These are phyloP conservation scores for Zeugodacus cucurbitae DNA, from an alignment of 1,140 invertebrate genomes.

Conservation along the genomic window DNA sequence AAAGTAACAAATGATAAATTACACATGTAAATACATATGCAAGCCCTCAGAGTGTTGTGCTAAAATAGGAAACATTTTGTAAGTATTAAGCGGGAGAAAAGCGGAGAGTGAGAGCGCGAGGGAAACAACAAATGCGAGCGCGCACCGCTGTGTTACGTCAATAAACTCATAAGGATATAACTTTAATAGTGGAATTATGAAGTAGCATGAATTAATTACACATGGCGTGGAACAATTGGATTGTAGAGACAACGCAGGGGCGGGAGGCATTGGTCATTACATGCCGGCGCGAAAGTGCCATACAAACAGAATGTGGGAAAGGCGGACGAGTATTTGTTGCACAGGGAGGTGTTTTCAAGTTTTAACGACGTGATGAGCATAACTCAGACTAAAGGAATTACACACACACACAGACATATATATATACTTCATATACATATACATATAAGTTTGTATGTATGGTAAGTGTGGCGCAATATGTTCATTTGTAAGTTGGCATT, in stretches of 20 bases:
- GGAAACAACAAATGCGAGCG: neutral
- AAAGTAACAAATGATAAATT: neutral
- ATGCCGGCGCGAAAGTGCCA: neutral
- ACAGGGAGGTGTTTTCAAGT: neutral
- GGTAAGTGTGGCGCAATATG: too few species aligned
- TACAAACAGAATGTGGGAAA: neutral
- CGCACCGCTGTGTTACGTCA: neutral
- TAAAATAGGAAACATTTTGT: neutral
- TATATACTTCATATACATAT: neutral
- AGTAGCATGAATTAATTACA: constrained; percentile 19
- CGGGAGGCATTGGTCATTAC: neutral
- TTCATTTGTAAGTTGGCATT: neutral
- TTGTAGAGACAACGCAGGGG: neutral
- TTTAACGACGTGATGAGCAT: constrained; percentile 1
- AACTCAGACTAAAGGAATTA: neutral
- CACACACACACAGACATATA: neutral
- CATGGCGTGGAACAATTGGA: neutral
- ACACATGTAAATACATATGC: neutral
- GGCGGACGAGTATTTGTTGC: neutral
- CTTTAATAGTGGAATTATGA: neutral
- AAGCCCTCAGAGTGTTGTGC: neutral
- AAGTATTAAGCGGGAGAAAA: neutral
- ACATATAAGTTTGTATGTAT: neutral
- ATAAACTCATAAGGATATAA: neutral
- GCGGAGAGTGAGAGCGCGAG: neutral